Evolutionary conservation across 1,140 invertebrate genomes (phyloP), one percentile per base, ranked within the genome.

Genomic region (Eufriesea mexicana): DNA sequence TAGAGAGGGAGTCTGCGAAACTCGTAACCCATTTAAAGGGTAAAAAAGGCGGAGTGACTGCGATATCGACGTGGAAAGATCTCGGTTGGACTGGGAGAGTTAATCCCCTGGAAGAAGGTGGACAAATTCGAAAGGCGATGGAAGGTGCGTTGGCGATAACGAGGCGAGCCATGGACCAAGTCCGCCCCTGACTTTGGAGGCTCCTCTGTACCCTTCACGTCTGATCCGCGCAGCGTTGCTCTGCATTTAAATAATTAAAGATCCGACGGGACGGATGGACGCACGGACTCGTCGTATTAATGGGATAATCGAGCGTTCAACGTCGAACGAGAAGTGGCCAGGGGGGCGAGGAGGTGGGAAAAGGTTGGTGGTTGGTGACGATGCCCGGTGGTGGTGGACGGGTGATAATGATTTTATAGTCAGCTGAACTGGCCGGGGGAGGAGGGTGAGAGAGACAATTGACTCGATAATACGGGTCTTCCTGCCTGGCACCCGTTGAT

Each of bases 361-460:
- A 79, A 87, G 35, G 59, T 70, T 78, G 86, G 77, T 74, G 83
- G 85, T 76, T 82, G 86, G 57, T 86, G 84, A 82, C 85, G 85
- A 73, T 73, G 71, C 54, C 54, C 59, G 23, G 25, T 49, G 23
- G 81, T 88, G 91, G 80, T 88, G 87, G 91, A 86, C 89, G 90
- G 89, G 93, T 91, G 93, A 94, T 94, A 93, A 94, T 94, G 93
- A 94, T 94, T 94, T 94, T 93, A 94, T 94, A 93, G 92, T 94
- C 86, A 92, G 89, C 91, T 92, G 89, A 92, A 93, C 90, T 83
- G 86, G 72, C 88, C 85, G 75, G 89, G 85, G 86, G 84, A 88
- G 87, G 89, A 88, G 91, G 90, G 85, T 90, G 92, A 92, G 92
- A 93, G 93, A 93, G 93, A 93, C 93, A 94, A 93, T 94, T 94